Evolutionary conservation across 1,140 invertebrate genomes (phyloP).

Genomic region (Drosophila ficusphila): DNA sequence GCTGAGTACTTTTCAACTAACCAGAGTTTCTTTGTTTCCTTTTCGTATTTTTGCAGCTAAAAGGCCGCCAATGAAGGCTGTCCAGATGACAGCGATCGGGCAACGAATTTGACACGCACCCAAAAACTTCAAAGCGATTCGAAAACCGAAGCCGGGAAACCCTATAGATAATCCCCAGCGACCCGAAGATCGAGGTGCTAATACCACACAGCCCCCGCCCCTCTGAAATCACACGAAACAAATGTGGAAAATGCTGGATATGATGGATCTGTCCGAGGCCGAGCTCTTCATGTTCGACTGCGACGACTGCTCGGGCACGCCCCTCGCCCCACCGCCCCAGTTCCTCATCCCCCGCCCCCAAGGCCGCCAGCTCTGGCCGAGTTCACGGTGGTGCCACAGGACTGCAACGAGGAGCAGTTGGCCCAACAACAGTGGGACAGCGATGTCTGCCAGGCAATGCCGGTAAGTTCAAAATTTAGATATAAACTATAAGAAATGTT

Average conservation of each 20-base stretch:
- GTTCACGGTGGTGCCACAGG: constrained; percentile 64
- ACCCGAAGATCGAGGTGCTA: constrained; percentile 3
- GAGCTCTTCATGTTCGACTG: constrained; percentile 79
- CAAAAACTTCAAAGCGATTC: constrained; percentile 31
- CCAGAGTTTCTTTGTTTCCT: constrained; percentile 2
- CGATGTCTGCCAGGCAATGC: constrained; percentile 84
- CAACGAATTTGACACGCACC: constrained; percentile 70
- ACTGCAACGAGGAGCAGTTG: constrained; percentile 76
- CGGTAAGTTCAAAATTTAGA: constrained; percentile 84
- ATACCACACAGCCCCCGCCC: constrained; percentile 1
- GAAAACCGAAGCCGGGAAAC: constrained; percentile 6
- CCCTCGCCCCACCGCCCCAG: constrained; percentile 86
- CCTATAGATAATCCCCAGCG: constrained; percentile 13
- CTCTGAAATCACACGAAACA: constrained; percentile 17
- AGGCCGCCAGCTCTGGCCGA: constrained; percentile 85
- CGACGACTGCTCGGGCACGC: constrained; percentile 86
- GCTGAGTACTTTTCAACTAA: constrained; percentile 48
- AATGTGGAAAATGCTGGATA: constrained; percentile 83
- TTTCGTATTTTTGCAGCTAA: constrained; percentile 39
- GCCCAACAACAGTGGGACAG: constrained; percentile 81
- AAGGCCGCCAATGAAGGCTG: constrained; percentile 66
- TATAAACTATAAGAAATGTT: background rate
- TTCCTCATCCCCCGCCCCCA: constrained; percentile 87
- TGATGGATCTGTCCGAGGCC: constrained; percentile 60
- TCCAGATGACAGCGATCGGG: constrained; percentile 73